Evolutionary conservation across 2,888 invertebrate species (phyloP).

Genomic region (Coelinius sp.): DNA sequence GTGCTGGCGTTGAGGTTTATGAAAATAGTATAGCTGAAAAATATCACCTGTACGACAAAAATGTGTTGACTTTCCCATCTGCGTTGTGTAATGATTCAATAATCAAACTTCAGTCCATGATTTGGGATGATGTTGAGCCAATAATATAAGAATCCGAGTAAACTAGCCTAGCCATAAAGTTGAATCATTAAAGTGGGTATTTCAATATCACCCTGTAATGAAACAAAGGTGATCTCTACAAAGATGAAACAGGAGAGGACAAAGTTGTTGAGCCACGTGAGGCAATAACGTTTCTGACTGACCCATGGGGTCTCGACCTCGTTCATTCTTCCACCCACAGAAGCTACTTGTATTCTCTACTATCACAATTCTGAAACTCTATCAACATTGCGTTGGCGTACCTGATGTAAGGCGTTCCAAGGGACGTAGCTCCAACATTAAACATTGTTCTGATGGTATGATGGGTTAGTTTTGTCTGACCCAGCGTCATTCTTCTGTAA

Average conservation of each 20-base stretch:
- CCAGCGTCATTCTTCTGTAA: neutral
- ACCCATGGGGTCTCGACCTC: conserved; percentile 1
- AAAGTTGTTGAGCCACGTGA: neutral
- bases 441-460: neutral
- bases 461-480: neutral
- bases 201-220: neutral
- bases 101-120: too few relatives aligned
- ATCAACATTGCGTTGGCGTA: conserved; percentile 45
- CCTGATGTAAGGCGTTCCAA: conserved; percentile 39
- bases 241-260: neutral
- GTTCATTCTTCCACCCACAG: conserved; percentile 42
- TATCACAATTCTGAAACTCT: conserved; percentile 33
- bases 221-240: neutral
- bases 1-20: too few relatives aligned
- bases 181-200: neutral
- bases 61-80: too few relatives aligned
- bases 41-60: neutral
- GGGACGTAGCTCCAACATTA: neutral
- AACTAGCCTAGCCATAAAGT: too few relatives aligned
- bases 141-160: too few relatives aligned
- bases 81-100: too few relatives aligned
- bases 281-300: conserved; percentile 5
- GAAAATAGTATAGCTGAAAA: neutral
- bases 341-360: conserved; percentile 27
- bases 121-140: too few relatives aligned